phyloP scores from a whole-genome alignment of 2,797 vertebrate genomes.

The Lateolabrax maculatus region DNA sequence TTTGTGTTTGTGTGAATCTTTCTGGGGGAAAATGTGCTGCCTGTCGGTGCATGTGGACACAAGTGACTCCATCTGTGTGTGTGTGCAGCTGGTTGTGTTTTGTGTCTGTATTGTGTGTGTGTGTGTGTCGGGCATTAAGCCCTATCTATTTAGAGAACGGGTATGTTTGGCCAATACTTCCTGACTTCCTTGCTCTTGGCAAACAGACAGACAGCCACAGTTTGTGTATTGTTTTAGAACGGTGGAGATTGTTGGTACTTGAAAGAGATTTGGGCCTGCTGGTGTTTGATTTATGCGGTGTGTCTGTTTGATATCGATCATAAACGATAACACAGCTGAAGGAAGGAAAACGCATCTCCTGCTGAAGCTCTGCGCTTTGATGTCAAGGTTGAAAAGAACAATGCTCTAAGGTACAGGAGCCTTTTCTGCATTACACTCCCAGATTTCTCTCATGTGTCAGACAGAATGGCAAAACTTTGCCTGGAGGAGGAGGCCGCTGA shows the following conservation, averaged over 20 bases:
- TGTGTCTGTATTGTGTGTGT: conserved; percentile 46
- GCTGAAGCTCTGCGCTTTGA: conserved; percentile 78
- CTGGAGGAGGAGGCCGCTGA: conserved; percentile 15
- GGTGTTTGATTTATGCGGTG: conserved; percentile 74
- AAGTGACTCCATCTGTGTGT: conserved; percentile 59
- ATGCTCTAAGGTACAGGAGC: conserved; percentile 64
- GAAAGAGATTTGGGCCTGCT: conserved; percentile 75
- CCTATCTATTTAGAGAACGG: conserved; percentile 80
- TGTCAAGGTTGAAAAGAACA: conserved; percentile 80
- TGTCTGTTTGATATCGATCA: conserved; percentile 84
- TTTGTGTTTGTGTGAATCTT: conserved; percentile 61
- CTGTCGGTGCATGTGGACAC: conserved; percentile 71
- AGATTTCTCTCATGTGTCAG: conserved; percentile 51
- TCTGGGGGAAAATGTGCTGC: conserved; percentile 55
- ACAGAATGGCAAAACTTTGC: conserved; percentile 22
- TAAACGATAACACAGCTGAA: conserved; percentile 82
- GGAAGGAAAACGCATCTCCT: conserved; percentile 82
- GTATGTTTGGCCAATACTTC: conserved; percentile 80
- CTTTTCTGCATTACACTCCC: conserved; percentile 53
- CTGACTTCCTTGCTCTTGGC: conserved; percentile 82
- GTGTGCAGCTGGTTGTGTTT: conserved; percentile 60
- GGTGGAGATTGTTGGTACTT: conserved; percentile 80
- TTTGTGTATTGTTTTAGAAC: conserved; percentile 75
- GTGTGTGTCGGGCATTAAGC: conserved; percentile 67
- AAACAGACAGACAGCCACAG: conserved; percentile 75